Evolutionary conservation across 1,140 invertebrate genomes (phyloP), one percentile per base, ranked within the genome.

Genomic region (Bathynomus jamesi): DNA sequence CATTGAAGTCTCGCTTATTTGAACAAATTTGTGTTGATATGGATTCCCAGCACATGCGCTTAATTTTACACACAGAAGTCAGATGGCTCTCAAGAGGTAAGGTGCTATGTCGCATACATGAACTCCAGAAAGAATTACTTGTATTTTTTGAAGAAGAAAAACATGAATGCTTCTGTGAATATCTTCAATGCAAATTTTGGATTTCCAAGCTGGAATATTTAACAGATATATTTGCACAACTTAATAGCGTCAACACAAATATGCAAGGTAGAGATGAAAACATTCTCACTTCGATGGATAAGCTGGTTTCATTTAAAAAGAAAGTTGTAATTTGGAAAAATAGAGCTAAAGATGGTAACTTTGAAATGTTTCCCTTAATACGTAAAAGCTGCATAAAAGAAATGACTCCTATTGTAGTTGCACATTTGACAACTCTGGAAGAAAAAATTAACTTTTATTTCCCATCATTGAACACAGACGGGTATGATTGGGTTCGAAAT

Each of bases 251-350:
- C 10, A 70, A 64, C 40, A 31, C 3, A 32, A 31, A 1, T 1
- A 65, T 70, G 68, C 61, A 65, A 29, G 61, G 61, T 27, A 64
- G 29, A 62, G 28, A 70, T 2, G 67, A 65, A 70, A 70, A 70
- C 30, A 70, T 70, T 30, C 25, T 70, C n/a, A 70, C 61, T 63
- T 70, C 61, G n/a, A 70, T 25, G 17, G 61, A 64, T 32, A 70
- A 70, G 64, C n/a, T 65, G 7, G 27, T 3, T 21, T 60, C 61
- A 29, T 64, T 68, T 29, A 2, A 68, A 13, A 68, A 61, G 64
- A 65, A 70, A 70, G 17, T 66, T 3, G 10, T 28, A 24, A 29
- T 70, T 64, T 70, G 68, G 53, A 70, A 70, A 31, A 64, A 13
- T 63, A 28, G 27, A 64, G 68, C 31, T 28, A 63, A 21, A 21